These are phyloP conservation scores for Cephus sareptanus DNA, from an alignment of 2,888 invertebrate species.

Conservation along the genomic window DNA sequence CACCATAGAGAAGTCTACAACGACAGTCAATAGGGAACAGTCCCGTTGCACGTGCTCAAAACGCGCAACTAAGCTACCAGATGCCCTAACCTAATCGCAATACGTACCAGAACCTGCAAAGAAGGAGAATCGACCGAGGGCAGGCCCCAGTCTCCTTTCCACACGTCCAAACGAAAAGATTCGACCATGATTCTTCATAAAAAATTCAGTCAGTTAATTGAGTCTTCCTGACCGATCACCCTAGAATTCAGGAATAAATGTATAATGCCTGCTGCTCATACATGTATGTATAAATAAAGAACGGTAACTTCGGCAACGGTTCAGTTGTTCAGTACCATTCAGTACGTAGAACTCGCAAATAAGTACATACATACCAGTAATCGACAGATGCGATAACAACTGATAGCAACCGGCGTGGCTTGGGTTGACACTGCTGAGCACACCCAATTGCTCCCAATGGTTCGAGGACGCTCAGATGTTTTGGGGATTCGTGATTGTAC, in stretches of 20 bases:
- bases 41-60: neutral
- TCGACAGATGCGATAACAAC: too few relatives aligned
- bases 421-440: too few relatives aligned
- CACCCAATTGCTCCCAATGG: too few relatives aligned
- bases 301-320: too few relatives aligned
- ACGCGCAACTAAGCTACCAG: neutral
- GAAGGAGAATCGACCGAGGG: constrained; percentile 74
- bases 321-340: too few relatives aligned
- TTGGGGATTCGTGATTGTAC: too few relatives aligned
- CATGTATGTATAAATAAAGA: too few relatives aligned
- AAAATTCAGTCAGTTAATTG: neutral
- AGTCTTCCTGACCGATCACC: neutral
- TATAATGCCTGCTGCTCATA: too few relatives aligned
- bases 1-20: neutral
- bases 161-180: constrained; percentile 66
- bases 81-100: neutral
- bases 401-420: too few relatives aligned
- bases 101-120: constrained; percentile 72
- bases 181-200: neutral
- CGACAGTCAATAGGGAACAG: constrained; percentile 9
- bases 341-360: too few relatives aligned
- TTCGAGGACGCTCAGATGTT: too few relatives aligned
- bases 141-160: constrained; percentile 77
- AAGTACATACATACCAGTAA: too few relatives aligned
- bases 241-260: neutral